Percentiles rank a stretch among this genome's conserved stretches.
Evolutionary conservation across 2,113 vertebrate species (phyloP).

Genomic region (Xenopus laevis): DNA sequence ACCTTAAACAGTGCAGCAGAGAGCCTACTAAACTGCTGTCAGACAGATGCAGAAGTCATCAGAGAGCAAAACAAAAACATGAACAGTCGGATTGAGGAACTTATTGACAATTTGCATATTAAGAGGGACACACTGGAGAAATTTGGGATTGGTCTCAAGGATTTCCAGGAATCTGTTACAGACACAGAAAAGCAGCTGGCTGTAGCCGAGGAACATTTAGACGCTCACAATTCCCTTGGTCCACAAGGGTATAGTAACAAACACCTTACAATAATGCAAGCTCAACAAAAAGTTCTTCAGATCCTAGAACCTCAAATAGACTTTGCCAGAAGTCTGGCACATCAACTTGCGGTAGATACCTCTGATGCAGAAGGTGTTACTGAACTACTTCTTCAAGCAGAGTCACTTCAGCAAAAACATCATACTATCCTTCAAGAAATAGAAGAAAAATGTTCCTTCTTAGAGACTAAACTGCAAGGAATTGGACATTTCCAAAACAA

Average conservation of each 20-base stretch:
- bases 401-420: constrained; percentile 77
- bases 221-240: constrained; percentile 71
- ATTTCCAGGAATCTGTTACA: constrained; percentile 79
- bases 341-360: constrained; percentile 76
- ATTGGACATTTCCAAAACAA: constrained; percentile 93
- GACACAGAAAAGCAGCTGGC: constrained; percentile 78
- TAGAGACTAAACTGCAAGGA: constrained; percentile 91
- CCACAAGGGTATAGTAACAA: constrained; percentile 85
- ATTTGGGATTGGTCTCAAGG: constrained; percentile 79
- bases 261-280: constrained; percentile 83
- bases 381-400: constrained; percentile 78
- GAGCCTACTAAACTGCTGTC: constrained; percentile 74
- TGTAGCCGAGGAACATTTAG: constrained; percentile 77
- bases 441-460: constrained; percentile 75
- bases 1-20: constrained; percentile 77
- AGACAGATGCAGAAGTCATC: constrained; percentile 74
- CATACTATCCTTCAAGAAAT: constrained; percentile 67
- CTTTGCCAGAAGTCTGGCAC: constrained; percentile 73
- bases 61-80: constrained; percentile 70
- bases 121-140: constrained; percentile 81
- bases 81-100: constrained; percentile 69
- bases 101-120: constrained; percentile 75
- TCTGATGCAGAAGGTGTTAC: constrained; percentile 80
- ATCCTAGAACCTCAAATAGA: constrained; percentile 74
- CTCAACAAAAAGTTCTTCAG: constrained; percentile 84